A percentile compares a stretch with the other conserved stretches of the same genome.
Conservation (phyloP, 2,797 vertebrate genomes). For the Enteromius radiatus region DNA sequence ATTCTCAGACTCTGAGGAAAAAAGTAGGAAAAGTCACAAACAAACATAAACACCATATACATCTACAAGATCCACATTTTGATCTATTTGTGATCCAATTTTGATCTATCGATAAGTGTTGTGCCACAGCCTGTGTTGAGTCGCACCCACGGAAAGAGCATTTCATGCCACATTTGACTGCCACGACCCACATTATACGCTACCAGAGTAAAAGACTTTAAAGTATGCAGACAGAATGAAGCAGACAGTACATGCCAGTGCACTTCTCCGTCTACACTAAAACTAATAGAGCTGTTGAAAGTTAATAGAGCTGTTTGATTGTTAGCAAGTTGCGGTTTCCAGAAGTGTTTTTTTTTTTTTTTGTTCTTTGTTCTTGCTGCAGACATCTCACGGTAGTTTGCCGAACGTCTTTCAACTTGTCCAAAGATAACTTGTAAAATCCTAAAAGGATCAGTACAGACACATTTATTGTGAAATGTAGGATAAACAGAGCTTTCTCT, state of each 20-base stretch:
- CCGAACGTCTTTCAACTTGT: constrained; percentile 27
- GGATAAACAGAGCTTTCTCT: constrained; percentile 13
- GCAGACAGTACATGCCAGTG: constrained; percentile 40
- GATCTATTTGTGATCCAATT: neutral
- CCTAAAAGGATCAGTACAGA: constrained; percentile 37
- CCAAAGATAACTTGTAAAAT: constrained; percentile 36
- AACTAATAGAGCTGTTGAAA: constrained; percentile 26
- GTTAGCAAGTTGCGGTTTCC: constrained; percentile 22
- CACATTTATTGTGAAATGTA: constrained; percentile 26
- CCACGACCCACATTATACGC: neutral
- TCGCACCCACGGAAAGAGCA: neutral
- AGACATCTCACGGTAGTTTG: constrained; percentile 3
- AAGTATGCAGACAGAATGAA: neutral
- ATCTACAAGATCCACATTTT: neutral
- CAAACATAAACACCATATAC: neutral
- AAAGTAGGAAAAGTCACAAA: constrained; percentile 43
- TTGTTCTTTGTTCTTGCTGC: neutral
- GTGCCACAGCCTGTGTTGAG: neutral
- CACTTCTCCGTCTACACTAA: neutral
- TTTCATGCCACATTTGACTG: neutral
- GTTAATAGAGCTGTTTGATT: constrained; percentile 8
- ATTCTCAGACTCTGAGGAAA: constrained; percentile 88
- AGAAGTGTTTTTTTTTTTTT: constrained; percentile 17
- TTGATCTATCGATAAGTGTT: neutral
- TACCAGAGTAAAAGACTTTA: neutral